Evolutionary conservation across 2,797 vertebrate genomes (phyloP).

Genomic region (Anabacerthia variegaticeps): DNA sequence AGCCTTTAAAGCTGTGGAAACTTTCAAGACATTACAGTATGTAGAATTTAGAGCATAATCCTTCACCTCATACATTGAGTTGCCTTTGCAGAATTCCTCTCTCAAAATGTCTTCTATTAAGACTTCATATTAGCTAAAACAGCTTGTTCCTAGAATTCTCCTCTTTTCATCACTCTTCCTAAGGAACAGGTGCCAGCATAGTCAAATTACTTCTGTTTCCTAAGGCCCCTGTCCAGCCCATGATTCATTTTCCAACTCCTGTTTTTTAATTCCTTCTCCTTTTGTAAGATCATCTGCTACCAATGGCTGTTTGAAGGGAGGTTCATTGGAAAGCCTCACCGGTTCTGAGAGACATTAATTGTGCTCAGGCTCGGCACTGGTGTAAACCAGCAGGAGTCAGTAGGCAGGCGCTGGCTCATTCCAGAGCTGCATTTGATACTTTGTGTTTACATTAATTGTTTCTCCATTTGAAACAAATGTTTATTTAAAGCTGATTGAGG

Average conservation of each 20-base stretch:
- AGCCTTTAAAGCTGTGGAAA: not conserved
- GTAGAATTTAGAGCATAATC: not conserved
- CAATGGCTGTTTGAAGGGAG: not conserved
- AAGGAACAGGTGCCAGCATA: not conserved
- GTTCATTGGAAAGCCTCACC: not conserved
- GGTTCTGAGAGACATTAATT: not conserved
- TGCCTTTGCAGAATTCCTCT: not conserved
- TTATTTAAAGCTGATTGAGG: conserved; percentile 61
- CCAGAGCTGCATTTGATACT: not conserved
- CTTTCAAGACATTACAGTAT: not conserved
- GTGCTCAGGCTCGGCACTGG: not conserved
- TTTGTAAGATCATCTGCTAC: not conserved
- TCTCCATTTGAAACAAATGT: conserved; percentile 54
- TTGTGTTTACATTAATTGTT: conserved; percentile 50
- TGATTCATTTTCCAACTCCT: not conserved
- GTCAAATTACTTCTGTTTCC: not conserved
- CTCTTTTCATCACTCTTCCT: not conserved
- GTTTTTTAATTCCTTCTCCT: not conserved
- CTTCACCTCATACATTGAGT: not conserved
- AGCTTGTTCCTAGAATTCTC: not conserved
- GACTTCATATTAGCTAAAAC: not conserved
- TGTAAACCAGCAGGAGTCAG: not conserved
- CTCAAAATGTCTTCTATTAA: not conserved
- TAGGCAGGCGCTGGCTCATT: not conserved
- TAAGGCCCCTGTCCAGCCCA: not conserved